Evolutionary conservation across 2,113 vertebrate genomes (phyloP).

Genomic region (Sylvicapra grimmia): DNA sequence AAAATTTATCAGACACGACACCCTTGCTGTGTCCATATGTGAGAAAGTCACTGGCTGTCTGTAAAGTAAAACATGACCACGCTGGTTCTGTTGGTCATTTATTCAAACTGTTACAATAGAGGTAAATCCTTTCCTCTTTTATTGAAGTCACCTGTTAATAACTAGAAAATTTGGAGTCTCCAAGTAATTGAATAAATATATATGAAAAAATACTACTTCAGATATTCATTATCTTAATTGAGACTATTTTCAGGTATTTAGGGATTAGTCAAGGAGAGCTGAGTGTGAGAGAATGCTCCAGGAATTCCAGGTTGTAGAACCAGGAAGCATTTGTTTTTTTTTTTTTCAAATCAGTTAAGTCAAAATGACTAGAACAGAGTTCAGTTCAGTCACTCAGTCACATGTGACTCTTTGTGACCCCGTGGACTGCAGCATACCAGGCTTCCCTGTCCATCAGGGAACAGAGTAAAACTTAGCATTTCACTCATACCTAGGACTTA

Average conservation of each 20-base stretch:
- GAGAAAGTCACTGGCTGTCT: background rate
- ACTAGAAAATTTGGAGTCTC: conserved; percentile 2
- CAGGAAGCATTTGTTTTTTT: background rate
- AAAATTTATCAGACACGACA: background rate
- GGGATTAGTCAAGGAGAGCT: background rate
- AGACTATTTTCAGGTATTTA: background rate
- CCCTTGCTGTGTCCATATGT: background rate
- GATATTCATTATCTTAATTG: background rate
- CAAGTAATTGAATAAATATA: background rate
- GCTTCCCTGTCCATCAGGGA: background rate
- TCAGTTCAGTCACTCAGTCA: background rate
- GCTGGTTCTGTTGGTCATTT: background rate
- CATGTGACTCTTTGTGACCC: background rate
- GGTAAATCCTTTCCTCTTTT: background rate
- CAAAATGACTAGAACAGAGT: background rate
- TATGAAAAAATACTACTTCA: background rate
- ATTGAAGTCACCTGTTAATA: background rate
- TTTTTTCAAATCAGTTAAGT: background rate
- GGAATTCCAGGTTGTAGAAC: background rate
- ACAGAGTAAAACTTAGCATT: background rate
- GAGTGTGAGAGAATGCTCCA: background rate
- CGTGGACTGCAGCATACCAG: background rate
- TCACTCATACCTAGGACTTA: background rate
- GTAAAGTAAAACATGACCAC: background rate
- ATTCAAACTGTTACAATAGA: background rate